These are phyloP conservation scores for Bubalus kerabau DNA, from an alignment of 2,113 vertebrate species.

Conservation along the genomic window DNA sequence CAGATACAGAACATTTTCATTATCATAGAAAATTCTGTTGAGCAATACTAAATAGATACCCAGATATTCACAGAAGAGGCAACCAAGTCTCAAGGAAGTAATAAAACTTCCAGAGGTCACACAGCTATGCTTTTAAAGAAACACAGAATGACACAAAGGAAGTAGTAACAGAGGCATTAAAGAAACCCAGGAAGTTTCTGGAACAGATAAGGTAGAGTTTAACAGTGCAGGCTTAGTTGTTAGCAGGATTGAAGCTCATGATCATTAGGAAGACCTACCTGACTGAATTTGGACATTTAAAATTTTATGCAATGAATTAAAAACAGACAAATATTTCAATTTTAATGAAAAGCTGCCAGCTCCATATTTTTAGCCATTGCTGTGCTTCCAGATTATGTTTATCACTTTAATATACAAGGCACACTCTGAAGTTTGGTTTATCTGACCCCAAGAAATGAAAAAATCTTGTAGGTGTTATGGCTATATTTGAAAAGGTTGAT, in stretches of 20 bases:
- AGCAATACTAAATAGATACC: neutral
- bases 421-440: constrained; percentile 35
- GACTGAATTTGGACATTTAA: neutral
- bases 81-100: neutral
- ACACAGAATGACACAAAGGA: neutral
- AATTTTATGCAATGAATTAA: neutral
- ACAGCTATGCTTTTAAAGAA: neutral
- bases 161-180: neutral
- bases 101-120: neutral
- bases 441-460: constrained; percentile 39
- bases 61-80: neutral
- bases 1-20: neutral
- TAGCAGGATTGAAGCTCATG: neutral
- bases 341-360: neutral
- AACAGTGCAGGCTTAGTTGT: neutral
- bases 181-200: neutral
- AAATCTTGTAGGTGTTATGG: constrained; percentile 46
- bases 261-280: neutral
- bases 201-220: neutral
- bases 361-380: neutral
- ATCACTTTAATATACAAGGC: neutral
- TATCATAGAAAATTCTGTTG: neutral
- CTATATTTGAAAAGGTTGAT: constrained; percentile 61
- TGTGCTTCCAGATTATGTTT: constrained; percentile 19
- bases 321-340: neutral